phyloP scores from a whole-genome alignment of 2,888 invertebrate species.

The Cephonodes hylas region DNA sequence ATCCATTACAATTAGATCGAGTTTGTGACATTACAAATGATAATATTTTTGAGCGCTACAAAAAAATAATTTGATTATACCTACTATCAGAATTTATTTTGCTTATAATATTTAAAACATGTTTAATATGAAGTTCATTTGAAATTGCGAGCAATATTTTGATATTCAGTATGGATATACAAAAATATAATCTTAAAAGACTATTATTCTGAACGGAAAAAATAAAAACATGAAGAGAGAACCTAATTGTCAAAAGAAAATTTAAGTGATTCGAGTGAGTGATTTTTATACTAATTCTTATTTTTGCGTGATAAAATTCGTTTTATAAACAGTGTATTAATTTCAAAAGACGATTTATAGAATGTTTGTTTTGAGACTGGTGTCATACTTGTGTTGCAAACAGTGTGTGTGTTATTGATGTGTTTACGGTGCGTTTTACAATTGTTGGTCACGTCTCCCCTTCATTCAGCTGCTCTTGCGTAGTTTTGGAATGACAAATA shows the following conservation, averaged over 20 bases:
- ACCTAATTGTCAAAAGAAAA: slow-evolving; percentile 4
- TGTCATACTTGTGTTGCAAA: background rate
- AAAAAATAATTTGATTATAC: too few species aligned
- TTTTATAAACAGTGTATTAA: background rate
- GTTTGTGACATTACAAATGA: too few species aligned
- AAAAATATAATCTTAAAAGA: background rate
- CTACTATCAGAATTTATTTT: too few species aligned
- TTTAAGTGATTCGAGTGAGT: slow-evolving; percentile 11
- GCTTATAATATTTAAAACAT: too few species aligned
- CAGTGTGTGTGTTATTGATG: slow-evolving; percentile 54
- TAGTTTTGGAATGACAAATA: slow-evolving; percentile 30
- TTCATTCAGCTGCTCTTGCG: slow-evolving; percentile 26
- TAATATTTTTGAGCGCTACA: too few species aligned
- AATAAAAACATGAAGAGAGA: background rate
- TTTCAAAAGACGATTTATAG: background rate
- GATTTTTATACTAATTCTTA: slow-evolving; percentile 1
- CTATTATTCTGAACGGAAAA: background rate
- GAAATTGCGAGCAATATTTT: background rate
- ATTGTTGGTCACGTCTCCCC: slow-evolving; percentile 56
- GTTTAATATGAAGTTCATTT: too few species aligned
- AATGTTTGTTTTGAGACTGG: background rate
- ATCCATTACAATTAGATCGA: too few species aligned
- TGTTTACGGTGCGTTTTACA: slow-evolving; percentile 65
- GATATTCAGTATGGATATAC: background rate
- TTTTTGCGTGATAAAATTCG: background rate